These are phyloP conservation scores for Tetrao urogallus DNA, from an alignment of 2,113 vertebrate genomes.

Conservation along the genomic window DNA sequence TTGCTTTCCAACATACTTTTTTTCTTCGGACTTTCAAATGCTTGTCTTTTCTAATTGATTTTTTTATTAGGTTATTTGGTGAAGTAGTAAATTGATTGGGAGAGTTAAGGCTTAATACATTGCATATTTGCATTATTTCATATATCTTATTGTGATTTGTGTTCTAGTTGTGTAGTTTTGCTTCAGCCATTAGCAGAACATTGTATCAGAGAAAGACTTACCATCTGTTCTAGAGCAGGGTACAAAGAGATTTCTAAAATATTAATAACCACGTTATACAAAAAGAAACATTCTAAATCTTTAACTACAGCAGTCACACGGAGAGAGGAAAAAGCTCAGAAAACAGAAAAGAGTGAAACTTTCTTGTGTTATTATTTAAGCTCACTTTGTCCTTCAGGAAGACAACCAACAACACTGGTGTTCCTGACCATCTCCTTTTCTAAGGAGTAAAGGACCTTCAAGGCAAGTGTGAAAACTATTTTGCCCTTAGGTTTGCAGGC, in stretches of 20 bases:
- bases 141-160: background rate
- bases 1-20: background rate
- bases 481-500: background rate
- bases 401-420: background rate
- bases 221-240: slow-evolving; percentile 28
- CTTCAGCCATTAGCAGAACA: slow-evolving; percentile 21
- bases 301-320: background rate
- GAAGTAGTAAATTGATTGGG: background rate
- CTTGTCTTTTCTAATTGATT: background rate
- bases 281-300: slow-evolving; percentile 11
- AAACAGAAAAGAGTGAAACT: background rate
- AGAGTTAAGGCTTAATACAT: background rate
- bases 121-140: background rate
- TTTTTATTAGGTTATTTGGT: slow-evolving; percentile 22
- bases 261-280: background rate
- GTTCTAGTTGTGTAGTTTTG: slow-evolving; percentile 21
- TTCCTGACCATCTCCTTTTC: background rate
- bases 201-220: slow-evolving; percentile 13
- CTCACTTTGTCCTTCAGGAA: background rate
- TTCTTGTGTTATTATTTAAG: background rate
- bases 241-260: slow-evolving; percentile 46
- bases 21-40: slow-evolving; percentile 12
- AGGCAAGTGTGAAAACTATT: background rate
- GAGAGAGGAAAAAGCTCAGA: background rate
- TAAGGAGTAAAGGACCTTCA: background rate